phyloP scores from a whole-genome alignment of 2,113 vertebrate genomes.

The Phycodurus eques region DNA sequence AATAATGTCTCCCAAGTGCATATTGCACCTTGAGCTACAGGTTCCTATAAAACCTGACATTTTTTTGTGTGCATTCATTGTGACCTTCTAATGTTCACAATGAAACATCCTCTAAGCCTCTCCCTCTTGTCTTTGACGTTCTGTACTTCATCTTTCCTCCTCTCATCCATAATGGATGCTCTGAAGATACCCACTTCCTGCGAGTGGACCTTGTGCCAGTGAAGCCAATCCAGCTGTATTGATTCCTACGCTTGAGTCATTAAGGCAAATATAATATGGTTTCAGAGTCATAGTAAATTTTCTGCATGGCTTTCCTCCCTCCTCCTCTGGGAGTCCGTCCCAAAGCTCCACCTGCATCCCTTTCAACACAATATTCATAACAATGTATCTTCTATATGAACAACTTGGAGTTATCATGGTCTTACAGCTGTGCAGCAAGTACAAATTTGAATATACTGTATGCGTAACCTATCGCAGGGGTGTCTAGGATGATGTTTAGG shows the following conservation, averaged over 20 bases:
- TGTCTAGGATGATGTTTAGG: no score
- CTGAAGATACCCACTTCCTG: conserved; percentile 80
- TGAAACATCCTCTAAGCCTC: background rate
- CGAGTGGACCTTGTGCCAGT: conserved; percentile 54
- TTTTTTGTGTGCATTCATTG: background rate
- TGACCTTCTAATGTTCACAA: background rate
- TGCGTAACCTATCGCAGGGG: no score
- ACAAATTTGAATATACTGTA: no score
- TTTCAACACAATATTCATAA: background rate
- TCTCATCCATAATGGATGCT: conserved; percentile 85
- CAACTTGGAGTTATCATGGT: background rate
- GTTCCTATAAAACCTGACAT: background rate
- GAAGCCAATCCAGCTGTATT: conserved; percentile 78
- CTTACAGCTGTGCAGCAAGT: no score
- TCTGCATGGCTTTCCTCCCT: conserved; percentile 39
- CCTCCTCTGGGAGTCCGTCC: conserved; percentile 28
- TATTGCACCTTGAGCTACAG: background rate
- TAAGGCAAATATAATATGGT: conserved; percentile 66
- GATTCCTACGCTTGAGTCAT: conserved; percentile 76
- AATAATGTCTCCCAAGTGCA: background rate
- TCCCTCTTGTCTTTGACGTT: background rate
- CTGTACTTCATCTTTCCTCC: conserved; percentile 42
- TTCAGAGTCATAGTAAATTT: conserved; percentile 60
- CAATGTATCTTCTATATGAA: background rate
- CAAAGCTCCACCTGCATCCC: background rate